Evolutionary conservation across 1,140 invertebrate genomes (phyloP).

Genomic region (Bombus consobrinus): DNA sequence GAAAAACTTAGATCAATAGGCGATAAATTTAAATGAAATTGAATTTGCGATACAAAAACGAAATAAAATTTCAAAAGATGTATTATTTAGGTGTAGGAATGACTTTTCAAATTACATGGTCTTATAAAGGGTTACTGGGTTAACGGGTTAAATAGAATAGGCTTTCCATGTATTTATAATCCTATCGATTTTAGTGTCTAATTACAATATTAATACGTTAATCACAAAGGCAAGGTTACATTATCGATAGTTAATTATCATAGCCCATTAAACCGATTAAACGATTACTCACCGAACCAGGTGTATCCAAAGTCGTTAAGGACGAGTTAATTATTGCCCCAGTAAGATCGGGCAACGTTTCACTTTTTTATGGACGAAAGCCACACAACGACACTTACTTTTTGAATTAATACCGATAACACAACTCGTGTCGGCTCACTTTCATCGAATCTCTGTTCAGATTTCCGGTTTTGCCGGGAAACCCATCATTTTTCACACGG

Average conservation of each 20-base stretch:
- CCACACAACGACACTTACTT: constrained; percentile 19
- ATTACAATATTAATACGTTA: constrained; percentile 24
- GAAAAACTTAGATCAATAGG: neutral
- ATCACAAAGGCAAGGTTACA: constrained; percentile 38
- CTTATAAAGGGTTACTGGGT: neutral
- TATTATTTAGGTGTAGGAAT: neutral
- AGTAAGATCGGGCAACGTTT: constrained; percentile 31
- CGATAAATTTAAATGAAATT: neutral
- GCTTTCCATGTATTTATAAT: constrained; percentile 10
- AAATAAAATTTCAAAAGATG: neutral
- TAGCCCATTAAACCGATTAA: constrained; percentile 51
- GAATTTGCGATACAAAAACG: neutral
- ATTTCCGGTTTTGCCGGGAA: constrained; percentile 1
- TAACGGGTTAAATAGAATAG: neutral
- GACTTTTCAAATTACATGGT: neutral
- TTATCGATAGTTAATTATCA: constrained; percentile 36
- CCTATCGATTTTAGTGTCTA: neutral
- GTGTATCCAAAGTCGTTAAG: constrained; percentile 52
- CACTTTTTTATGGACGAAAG: constrained; percentile 28
- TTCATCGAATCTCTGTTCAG: constrained; percentile 36
- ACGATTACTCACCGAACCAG: constrained; percentile 62
- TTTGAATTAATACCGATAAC: constrained; percentile 22
- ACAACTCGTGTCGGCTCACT: constrained; percentile 10
- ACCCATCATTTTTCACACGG: constrained; percentile 49
- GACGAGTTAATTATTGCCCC: constrained; percentile 53